phyloP scores from a whole-genome alignment of 37 sponge, comb jelly and placozoan genomes.

The Ianthella basta region DNA sequence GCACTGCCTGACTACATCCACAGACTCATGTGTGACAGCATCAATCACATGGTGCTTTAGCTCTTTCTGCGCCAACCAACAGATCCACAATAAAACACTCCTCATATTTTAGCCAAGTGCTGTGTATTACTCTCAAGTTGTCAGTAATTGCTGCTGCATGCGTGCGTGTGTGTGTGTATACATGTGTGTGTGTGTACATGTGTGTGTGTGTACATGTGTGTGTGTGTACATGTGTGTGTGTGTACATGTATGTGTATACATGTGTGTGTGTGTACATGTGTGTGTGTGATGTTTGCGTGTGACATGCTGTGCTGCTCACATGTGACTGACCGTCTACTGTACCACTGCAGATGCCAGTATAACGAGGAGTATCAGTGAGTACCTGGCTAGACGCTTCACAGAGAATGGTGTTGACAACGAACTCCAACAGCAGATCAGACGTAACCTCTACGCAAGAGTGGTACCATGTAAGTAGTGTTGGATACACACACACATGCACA shows the following conservation, averaged over 20 bases:
- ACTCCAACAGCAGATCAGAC: conserved; percentile 61
- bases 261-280: neutral
- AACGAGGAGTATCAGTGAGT: conserved; percentile 82
- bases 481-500: conserved; percentile 10
- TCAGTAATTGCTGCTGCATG: too few relatives aligned
- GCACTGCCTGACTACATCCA: too few relatives aligned
- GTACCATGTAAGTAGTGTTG: conserved; percentile 92
- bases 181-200: conserved; percentile 27
- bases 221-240: neutral
- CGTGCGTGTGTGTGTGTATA: conserved; percentile 2
- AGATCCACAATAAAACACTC: too few relatives aligned
- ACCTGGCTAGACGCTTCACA: conserved; percentile 80
- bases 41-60: too few relatives aligned
- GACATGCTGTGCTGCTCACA: too few relatives aligned
- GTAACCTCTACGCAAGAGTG: conserved; percentile 70
- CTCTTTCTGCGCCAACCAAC: too few relatives aligned
- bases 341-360: conserved; percentile 79
- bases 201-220: neutral
- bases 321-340: too few relatives aligned
- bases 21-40: too few relatives aligned
- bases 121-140: conserved; percentile 56
- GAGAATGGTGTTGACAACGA: conserved; percentile 95
- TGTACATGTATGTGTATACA: neutral
- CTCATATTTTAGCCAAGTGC: too few relatives aligned
- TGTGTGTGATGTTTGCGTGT: neutral